phyloP scores from a whole-genome alignment of 2,797 vertebrate genomes.

The Micrastur ruficollis region DNA sequence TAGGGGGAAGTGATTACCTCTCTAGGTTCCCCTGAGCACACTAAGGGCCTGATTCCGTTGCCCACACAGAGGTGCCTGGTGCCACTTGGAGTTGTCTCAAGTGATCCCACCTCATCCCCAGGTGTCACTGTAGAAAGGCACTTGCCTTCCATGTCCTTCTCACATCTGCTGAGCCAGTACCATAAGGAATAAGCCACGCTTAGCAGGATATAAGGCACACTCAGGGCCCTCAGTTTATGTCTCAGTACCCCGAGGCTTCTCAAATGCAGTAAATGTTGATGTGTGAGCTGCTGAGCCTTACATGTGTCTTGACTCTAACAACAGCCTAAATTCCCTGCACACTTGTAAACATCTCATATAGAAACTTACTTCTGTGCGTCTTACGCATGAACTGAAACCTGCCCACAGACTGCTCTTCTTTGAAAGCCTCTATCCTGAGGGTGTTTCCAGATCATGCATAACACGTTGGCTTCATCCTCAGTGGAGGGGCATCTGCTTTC shows the following conservation, averaged over 20 bases:
- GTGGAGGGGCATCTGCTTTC: background rate
- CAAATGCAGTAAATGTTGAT: background rate
- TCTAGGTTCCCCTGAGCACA: background rate
- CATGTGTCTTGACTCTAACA: background rate
- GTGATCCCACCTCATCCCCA: background rate
- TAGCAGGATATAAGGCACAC: background rate
- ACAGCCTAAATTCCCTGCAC: background rate
- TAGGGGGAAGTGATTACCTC: background rate
- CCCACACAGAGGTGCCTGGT: background rate
- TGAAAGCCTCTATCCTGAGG: background rate
- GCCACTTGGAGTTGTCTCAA: background rate
- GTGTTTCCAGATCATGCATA: background rate
- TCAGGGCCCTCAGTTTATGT: background rate
- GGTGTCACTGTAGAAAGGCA: background rate
- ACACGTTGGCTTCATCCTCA: background rate
- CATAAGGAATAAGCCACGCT: background rate
- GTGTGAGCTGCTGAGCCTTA: background rate
- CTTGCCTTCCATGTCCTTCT: background rate
- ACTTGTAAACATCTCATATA: background rate
- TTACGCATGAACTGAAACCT: background rate
- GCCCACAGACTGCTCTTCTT: background rate
- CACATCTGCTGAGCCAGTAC: background rate
- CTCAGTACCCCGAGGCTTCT: background rate
- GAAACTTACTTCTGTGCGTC: background rate
- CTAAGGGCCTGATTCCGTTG: background rate